Conservation (phyloP, 2,113 vertebrate genomes). For the Glaucomys volans region DNA sequence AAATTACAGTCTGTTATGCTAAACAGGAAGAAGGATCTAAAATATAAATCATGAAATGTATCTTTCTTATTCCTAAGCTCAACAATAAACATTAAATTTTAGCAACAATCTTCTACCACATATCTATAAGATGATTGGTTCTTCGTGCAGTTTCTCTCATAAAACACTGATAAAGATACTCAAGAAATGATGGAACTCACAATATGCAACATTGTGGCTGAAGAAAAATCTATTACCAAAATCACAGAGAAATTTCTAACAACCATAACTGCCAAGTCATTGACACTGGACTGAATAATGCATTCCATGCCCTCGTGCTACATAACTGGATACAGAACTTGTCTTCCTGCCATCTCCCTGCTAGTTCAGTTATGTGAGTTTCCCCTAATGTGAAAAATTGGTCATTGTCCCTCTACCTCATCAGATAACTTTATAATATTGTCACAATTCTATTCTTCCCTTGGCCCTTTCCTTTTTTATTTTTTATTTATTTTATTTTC, state of each 20-base stretch:
- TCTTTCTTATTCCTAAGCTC: not conserved
- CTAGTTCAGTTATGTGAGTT: not conserved
- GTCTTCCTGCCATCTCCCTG: not conserved
- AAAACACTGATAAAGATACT: not conserved
- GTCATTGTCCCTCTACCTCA: not conserved
- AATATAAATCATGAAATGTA: not conserved
- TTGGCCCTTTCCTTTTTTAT: not conserved
- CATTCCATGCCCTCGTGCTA: not conserved
- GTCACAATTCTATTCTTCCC: not conserved
- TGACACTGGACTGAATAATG: not conserved
- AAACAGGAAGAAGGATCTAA: not conserved
- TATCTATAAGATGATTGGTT: not conserved
- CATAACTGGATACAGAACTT: not conserved
- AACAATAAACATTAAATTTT: conserved; percentile 16
- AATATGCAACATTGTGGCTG: not conserved
- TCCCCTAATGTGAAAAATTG: not conserved
- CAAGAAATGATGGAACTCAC: not conserved
- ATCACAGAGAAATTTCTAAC: not conserved
- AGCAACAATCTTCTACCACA: not conserved
- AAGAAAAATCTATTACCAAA: not conserved
- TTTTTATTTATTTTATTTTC: no score
- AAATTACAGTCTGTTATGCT: not conserved
- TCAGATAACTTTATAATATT: not conserved
- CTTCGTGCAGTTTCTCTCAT: not conserved
- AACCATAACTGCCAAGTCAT: not conserved